These are phyloP conservation scores for Cyclura pinguis DNA, from an alignment of 2,797 vertebrate genomes.

Conservation along the genomic window DNA sequence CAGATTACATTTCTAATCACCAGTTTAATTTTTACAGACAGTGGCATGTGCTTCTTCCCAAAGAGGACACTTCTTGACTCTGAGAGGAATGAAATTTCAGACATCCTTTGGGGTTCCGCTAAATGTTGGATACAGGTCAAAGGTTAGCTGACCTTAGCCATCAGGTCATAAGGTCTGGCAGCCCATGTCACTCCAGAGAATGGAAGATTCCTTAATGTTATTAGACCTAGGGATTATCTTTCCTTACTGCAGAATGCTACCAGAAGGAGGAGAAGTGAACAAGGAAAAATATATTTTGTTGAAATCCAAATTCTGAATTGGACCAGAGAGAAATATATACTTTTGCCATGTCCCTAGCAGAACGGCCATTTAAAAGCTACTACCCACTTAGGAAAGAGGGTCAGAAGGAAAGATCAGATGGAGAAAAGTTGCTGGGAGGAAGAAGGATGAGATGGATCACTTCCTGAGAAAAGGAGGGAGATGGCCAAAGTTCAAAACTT, in stretches of 20 bases:
- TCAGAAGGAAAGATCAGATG: not conserved
- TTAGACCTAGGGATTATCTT: not conserved
- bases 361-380: too few relatives aligned
- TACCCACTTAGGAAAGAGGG: not conserved
- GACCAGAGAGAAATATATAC: not conserved
- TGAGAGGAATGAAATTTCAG: not conserved
- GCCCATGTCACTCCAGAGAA: not conserved
- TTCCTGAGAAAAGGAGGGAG: not conserved
- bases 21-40: not conserved
- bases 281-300: not conserved
- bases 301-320: not conserved
- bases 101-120: not conserved
- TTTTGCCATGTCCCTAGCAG: too few relatives aligned
- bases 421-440: not conserved
- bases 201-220: not conserved
- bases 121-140: not conserved
- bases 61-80: not conserved
- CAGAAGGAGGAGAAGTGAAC: not conserved
- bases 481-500: too few relatives aligned
- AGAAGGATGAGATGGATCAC: not conserved
- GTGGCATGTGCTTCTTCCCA: not conserved
- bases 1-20: conserved; percentile 10
- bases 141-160: not conserved
- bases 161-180: not conserved
- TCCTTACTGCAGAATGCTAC: not conserved